Evolutionary conservation across 2,797 vertebrate genomes (phyloP).

Genomic region (Dicrostonyx torquatus): DNA sequence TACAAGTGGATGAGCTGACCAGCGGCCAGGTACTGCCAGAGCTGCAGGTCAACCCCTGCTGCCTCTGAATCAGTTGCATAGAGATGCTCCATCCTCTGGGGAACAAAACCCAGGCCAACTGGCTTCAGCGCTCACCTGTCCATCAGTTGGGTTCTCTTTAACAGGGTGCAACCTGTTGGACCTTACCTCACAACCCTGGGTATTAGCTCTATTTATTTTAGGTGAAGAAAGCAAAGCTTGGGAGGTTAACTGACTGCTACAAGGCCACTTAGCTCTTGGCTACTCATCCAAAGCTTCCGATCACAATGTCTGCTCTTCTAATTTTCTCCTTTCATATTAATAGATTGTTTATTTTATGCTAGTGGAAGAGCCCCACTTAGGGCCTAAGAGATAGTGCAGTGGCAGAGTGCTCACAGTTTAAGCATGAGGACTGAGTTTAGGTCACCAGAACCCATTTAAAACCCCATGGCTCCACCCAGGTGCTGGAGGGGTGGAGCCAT

Average conservation of each 20-base stretch:
- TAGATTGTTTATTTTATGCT: neutral
- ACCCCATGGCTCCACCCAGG: neutral
- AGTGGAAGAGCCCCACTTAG: no score
- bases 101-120: neutral
- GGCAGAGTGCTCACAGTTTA: no score
- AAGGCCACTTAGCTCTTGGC: neutral
- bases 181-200: neutral
- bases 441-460: neutral
- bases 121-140: neutral
- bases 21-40: neutral
- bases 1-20: neutral
- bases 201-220: neutral
- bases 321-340: neutral
- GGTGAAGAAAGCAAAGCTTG: neutral
- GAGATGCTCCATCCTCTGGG: neutral
- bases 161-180: neutral
- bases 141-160: neutral
- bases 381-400: neutral
- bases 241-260: neutral
- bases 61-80: neutral
- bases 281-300: neutral
- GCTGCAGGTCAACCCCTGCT: neutral
- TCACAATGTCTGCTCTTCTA: neutral
- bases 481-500: neutral
- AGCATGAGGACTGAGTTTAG: neutral